Evolutionary conservation across 2,113 vertebrate genomes (phyloP), one percentile per base, ranked within the genome.

Genomic region (Ornithorhynchus anatinus): DNA sequence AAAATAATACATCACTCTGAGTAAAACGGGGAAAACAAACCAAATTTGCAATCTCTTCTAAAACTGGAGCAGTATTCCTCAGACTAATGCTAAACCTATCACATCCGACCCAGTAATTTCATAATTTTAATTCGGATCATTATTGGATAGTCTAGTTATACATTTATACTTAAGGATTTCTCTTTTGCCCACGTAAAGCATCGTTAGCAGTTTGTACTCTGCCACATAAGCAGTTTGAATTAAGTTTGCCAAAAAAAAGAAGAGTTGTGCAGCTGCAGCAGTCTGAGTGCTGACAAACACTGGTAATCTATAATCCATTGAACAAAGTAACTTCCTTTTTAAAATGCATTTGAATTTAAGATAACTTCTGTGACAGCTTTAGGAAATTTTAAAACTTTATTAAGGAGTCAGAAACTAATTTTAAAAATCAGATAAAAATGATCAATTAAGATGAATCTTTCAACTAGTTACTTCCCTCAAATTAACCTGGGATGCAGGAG

Each of bases 211-310:
- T 84, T 25, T 72, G 5, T 17, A 6, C 67, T 82, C 54, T 86
- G 82, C 78, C 75, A 69, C 37, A 72, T 87, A 82, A 82, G 83
- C 87, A 77, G 58, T 80, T 84, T 80, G 78, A 43, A 66, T 82
- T 87, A 67, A 81, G 74, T 92, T 87, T 47, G 31, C 54, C 72
- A 60, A 71, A 80, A 63, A 61, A 65, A 59, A 77, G 79, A 39
- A 78, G 74, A 64, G 52, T 36, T 36, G 65, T 54, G 79, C 69
- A 70, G 73, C 89, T 88, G 89, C 87, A 91, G 86, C 80, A 89
- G 65, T 88, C 19, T 63, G 44, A 43, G 64, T 10, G 12, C 64
- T n/a, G 74, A 32, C 25, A 43, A 62, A 64, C 42, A 77, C 53
- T 60, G 51, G 37, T 80, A 53, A 68, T 62, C 37, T 67, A 35